Conservation (phyloP, 2,888 invertebrate species). For the Sphaerophoria taeniata region DNA sequence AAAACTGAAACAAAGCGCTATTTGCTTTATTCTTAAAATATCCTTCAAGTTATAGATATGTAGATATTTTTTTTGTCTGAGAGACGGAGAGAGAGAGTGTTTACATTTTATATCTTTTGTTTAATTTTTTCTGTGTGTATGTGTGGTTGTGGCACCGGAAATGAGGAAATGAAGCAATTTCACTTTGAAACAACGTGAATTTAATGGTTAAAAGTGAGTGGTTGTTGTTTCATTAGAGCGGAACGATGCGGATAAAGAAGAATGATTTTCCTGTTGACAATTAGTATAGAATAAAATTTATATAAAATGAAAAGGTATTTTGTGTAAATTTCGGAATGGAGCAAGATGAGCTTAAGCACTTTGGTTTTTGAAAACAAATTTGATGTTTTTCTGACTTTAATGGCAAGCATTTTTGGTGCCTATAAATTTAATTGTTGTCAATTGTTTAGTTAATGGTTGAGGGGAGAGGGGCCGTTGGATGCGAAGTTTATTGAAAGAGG, state of each 20-base stretch:
- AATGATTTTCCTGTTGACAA: conserved; percentile 68
- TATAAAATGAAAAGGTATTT: conserved; percentile 48
- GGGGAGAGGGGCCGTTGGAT: background rate
- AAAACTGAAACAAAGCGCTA: conserved; percentile 31
- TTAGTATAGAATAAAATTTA: conserved; percentile 48
- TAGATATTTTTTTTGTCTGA: conserved; percentile 15
- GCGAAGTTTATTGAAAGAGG: background rate
- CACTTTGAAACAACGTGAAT: conserved; percentile 63
- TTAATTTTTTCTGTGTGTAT: background rate
- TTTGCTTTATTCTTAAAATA: conserved; percentile 57
- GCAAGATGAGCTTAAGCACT: background rate
- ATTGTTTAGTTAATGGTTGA: conserved; percentile 19
- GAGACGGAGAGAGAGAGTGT: conserved; percentile 3
- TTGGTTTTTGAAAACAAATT: conserved; percentile 32
- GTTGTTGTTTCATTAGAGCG: conserved; percentile 59
- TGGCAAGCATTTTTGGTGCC: background rate
- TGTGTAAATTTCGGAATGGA: background rate
- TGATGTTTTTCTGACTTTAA: conserved; percentile 20
- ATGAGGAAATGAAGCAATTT: conserved; percentile 70
- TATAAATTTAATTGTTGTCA: conserved; percentile 39
- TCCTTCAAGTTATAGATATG: conserved; percentile 61
- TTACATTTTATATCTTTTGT: conserved; percentile 33
- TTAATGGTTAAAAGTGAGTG: conserved; percentile 65
- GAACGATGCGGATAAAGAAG: conserved; percentile 48
- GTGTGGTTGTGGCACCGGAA: conserved; percentile 53